phyloP scores from a whole-genome alignment of 2,113 vertebrate species.

The Corydoras maculifer region DNA sequence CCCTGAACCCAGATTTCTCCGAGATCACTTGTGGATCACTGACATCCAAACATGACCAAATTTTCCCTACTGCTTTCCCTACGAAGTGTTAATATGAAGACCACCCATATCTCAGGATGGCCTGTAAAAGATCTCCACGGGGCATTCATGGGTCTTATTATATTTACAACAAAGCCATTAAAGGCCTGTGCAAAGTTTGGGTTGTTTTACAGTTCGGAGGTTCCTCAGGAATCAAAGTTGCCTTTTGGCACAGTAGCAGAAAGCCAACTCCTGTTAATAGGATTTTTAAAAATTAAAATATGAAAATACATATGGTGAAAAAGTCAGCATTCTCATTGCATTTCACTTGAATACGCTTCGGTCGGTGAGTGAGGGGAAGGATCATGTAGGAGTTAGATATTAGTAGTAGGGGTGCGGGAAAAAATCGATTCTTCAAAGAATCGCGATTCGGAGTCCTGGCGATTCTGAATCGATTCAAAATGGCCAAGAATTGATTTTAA shows the following conservation, averaged over 20 bases:
- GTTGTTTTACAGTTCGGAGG: slow-evolving; percentile 35
- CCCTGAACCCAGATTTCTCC: slow-evolving; percentile 7
- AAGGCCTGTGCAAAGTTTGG: slow-evolving; percentile 16
- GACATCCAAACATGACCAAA: slow-evolving; percentile 17
- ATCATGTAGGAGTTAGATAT: background rate
- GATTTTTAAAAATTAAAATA: slow-evolving; percentile 52
- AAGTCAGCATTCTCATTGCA: slow-evolving; percentile 43
- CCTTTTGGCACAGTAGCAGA: slow-evolving; percentile 34
- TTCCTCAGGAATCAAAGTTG: slow-evolving; percentile 61
- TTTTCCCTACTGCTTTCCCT: background rate
- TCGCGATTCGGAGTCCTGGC: too few species aligned
- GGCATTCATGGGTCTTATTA: slow-evolving; percentile 26
- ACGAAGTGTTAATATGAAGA: slow-evolving; percentile 25
- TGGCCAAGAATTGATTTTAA: too few species aligned
- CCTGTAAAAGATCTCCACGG: slow-evolving; percentile 29
- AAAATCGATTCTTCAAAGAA: too few species aligned
- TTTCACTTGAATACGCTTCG: slow-evolving; percentile 19
- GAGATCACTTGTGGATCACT: slow-evolving; percentile 13
- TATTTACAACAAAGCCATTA: slow-evolving; percentile 37
- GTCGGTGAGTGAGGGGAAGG: background rate
- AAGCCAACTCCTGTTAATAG: slow-evolving; percentile 57
- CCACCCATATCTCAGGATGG: slow-evolving; percentile 26
- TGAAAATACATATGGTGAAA: slow-evolving; percentile 42
- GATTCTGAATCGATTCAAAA: too few species aligned
- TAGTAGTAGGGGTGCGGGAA: too few species aligned